Percentiles rank a stretch among this genome's conserved stretches.
Conservation (phyloP, 2,113 vertebrate genomes). For the Syngnathoides biaculeatus region DNA sequence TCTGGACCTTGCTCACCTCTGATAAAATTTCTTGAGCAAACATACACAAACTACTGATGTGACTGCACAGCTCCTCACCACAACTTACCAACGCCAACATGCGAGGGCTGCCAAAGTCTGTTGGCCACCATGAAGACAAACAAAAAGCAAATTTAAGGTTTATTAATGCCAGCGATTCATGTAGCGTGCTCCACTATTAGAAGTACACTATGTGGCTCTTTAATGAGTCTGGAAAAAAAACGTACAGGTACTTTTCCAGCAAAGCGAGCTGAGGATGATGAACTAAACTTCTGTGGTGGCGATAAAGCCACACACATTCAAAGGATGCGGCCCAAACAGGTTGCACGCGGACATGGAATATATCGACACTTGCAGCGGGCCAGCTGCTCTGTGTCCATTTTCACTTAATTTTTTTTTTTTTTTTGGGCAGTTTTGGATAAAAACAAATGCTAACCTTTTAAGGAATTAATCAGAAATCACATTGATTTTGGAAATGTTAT, state of each 20-base stretch:
- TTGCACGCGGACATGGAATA: background rate
- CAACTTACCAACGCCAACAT: slow-evolving; percentile 17
- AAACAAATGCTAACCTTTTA: no score
- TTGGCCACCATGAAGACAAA: slow-evolving; percentile 42
- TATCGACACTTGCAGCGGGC: background rate
- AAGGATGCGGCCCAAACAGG: background rate
- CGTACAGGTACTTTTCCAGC: background rate
- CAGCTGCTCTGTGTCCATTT: no score
- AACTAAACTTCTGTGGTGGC: background rate
- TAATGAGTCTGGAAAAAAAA: slow-evolving; percentile 27
- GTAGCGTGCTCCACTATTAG: slow-evolving; percentile 13
- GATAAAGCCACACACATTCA: background rate
- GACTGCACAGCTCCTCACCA: slow-evolving; percentile 24
- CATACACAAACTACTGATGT: slow-evolving; percentile 17
- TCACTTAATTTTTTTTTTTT: no score
- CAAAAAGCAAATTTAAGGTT: slow-evolving; percentile 20
- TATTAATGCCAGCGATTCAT: slow-evolving; percentile 10
- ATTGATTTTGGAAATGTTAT: background rate
- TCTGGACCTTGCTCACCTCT: slow-evolving; percentile 28
- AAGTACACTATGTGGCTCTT: slow-evolving; percentile 5
- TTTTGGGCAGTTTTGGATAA: no score
- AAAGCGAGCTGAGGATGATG: background rate
- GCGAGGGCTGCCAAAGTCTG: slow-evolving; percentile 24
- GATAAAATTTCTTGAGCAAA: slow-evolving; percentile 34
- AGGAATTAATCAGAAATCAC: no score